Evolutionary conservation across 2,797 vertebrate species (phyloP).

Genomic region (Sardinella longiceps): DNA sequence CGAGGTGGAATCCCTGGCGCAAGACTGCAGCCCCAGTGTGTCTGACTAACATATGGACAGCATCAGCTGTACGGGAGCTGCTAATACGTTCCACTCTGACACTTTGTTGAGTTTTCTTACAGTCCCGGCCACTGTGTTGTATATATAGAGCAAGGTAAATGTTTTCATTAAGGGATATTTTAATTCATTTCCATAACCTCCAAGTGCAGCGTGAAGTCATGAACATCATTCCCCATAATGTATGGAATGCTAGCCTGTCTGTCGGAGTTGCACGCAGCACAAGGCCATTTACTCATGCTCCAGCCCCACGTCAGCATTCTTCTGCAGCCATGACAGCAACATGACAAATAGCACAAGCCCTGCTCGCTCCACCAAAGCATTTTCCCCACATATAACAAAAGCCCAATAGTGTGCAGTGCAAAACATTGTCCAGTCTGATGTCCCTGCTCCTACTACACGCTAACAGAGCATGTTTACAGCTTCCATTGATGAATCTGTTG

Average conservation of each 20-base stretch:
- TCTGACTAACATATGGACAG: slow-evolving; percentile 76
- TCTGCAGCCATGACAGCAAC: neutral
- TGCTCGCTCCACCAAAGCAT: neutral
- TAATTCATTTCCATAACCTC: slow-evolving; percentile 77
- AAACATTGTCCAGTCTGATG: neutral
- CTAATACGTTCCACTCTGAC: slow-evolving; percentile 77
- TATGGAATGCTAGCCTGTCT: slow-evolving; percentile 71
- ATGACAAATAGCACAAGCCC: neutral
- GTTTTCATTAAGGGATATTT: slow-evolving; percentile 81
- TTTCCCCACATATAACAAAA: neutral
- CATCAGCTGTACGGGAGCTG: slow-evolving; percentile 70
- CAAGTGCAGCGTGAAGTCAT: slow-evolving; percentile 45
- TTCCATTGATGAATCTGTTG: slow-evolving; percentile 17
- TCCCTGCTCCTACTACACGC: neutral
- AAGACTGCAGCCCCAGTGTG: slow-evolving; percentile 48
- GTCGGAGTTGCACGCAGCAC: slow-evolving; percentile 66
- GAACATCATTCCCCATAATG: slow-evolving; percentile 69
- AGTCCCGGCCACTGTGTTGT: slow-evolving; percentile 77
- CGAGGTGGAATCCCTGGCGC: neutral
- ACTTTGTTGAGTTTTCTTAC: slow-evolving; percentile 79
- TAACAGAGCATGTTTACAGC: neutral
- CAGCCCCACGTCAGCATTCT: slow-evolving; percentile 54
- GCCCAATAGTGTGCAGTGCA: neutral
- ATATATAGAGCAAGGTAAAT: slow-evolving; percentile 81
- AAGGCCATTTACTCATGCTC: slow-evolving; percentile 67